Percentiles rank a stretch among this genome's conserved stretches.
Conservation (phyloP, 1,140 invertebrate species). For the Meloidogyne chitwoodi region DNA sequence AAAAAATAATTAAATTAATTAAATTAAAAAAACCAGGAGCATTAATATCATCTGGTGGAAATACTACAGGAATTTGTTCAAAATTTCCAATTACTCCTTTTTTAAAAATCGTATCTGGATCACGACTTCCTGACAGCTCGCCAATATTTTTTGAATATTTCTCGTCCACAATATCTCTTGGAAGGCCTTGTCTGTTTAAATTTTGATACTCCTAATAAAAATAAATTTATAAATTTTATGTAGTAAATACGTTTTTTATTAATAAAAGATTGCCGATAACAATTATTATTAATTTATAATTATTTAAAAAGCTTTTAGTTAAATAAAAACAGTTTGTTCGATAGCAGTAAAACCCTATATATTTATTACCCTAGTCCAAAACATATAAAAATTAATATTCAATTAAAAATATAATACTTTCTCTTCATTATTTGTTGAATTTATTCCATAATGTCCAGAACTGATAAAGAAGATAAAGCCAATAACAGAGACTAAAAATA, state of each 20-base stretch:
- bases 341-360: too few species aligned
- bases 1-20: conserved; percentile 4
- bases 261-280: too few species aligned
- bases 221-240: neutral
- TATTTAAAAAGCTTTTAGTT: too few species aligned
- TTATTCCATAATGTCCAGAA: conserved; percentile 1
- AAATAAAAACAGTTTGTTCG: too few species aligned
- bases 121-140: conserved; percentile 45
- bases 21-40: conserved; percentile 35
- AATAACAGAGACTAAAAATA: conserved; percentile 35
- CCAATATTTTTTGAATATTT: neutral
- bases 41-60: conserved; percentile 19
- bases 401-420: too few species aligned
- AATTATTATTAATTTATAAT: too few species aligned
- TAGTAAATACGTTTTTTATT: too few species aligned
- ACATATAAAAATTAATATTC: too few species aligned
- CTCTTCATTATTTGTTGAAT: neutral
- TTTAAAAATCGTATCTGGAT: conserved; percentile 49
- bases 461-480: conserved; percentile 39
- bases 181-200: conserved; percentile 6
- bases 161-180: too few species aligned
- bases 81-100: conserved; percentile 49
- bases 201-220: conserved; percentile 10
- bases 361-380: too few species aligned
- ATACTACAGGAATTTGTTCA: conserved; percentile 34